Evolutionary conservation across 2,888 invertebrate species (phyloP).

Genomic region (Prosopocoilus inquinatus): DNA sequence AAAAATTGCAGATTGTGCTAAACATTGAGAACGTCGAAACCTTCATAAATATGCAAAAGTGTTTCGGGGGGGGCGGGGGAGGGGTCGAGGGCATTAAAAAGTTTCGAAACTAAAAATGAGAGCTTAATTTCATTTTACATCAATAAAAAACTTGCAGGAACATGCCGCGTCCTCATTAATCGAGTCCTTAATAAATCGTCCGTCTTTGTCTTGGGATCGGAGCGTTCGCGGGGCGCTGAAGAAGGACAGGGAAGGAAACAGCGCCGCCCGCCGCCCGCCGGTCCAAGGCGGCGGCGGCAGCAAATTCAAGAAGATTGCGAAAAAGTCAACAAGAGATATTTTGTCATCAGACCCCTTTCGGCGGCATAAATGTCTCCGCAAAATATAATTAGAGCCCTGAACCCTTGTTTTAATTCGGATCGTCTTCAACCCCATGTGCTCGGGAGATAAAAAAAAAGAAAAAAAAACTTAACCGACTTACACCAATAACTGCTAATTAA

Average conservation of each 20-base stretch:
- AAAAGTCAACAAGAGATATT: constrained; percentile 35
- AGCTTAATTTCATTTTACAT: constrained; percentile 24
- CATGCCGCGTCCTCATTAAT: not conserved
- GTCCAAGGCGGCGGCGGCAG: not conserved
- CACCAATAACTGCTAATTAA: constrained; percentile 48
- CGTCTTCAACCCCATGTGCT: constrained; percentile 35
- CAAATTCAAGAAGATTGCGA: constrained; percentile 3
- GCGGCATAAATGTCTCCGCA: constrained; percentile 38
- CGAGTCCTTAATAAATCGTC: not conserved
- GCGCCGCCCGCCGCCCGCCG: not conserved
- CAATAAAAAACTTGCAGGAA: constrained; percentile 20
- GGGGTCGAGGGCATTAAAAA: constrained; percentile 15
- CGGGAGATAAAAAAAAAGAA: constrained; percentile 38
- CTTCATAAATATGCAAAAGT: too few species aligned
- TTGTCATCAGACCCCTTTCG: constrained; percentile 39
- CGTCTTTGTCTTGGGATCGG: not conserved
- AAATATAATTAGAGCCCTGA: constrained; percentile 39
- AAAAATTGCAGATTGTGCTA: too few species aligned
- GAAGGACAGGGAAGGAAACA: too few species aligned
- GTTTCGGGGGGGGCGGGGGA: not conserved
- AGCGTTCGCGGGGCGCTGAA: too few species aligned
- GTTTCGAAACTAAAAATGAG: constrained; percentile 17
- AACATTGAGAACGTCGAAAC: too few species aligned
- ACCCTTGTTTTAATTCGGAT: constrained; percentile 35
- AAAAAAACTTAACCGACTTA: constrained; percentile 39